Evolutionary conservation across 1,140 invertebrate genomes (phyloP), one percentile per base, ranked within the genome.

Genomic region (Rhynchophorus ferrugineus): DNA sequence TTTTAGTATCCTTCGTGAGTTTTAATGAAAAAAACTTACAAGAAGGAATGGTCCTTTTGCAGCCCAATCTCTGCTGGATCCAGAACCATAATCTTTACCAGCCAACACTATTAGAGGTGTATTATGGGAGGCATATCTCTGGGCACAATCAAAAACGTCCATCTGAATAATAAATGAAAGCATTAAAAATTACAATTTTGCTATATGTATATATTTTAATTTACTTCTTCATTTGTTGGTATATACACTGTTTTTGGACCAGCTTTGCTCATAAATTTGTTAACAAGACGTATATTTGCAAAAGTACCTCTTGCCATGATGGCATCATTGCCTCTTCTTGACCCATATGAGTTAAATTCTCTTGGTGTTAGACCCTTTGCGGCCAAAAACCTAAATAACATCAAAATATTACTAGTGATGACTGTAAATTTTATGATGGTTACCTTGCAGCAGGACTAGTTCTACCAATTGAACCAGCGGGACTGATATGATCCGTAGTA

Each of bases 291-390:
- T 68, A 98, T 98, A 73, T 99, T 99, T 29, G 95, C 95, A 73
- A 99, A 99, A 0, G 96, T 99, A 13, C 96, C 95, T 21, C 96
- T 79, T 0, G 84, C 83, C 96, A 99, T 98, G 8, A 99, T 83
- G 17, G 85, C 91, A 73, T 99, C 95, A 71, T 98, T 95, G 22
- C 96, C 95, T 63, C 95, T 81, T 9, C 95, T 79, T 1, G 94
- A 91, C 0, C 96, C 96, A 72, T 98, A 99, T 0, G 95, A 98
- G 74, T 99, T 99, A 69, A 98, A 98, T 62, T 98, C 92, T 57
- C 84, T 81, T 0, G 94, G 91, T 0, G 87, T 89, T 2, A 98
- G 70, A 37, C 88, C 89, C 63, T 78, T 77, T 42, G 74, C 72
- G 0, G 84, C 79, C 0, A 95, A 73, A 74, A 89, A 97, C 64